Conservation (phyloP, 2,888 invertebrate species). For the Trimorus sp. region DNA sequence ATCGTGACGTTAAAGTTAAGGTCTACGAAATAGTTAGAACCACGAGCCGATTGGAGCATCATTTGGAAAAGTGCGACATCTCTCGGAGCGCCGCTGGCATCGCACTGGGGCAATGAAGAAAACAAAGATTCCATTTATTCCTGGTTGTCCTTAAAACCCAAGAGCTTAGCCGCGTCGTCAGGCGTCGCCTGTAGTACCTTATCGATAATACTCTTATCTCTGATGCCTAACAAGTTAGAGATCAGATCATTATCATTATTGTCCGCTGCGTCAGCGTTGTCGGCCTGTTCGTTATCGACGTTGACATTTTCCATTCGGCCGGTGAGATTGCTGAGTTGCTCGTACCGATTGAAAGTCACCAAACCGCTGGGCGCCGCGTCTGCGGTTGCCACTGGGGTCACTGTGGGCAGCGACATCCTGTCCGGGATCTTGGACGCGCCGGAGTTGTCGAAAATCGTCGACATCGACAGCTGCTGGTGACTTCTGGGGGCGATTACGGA, state of each 20-base stretch:
- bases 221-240: conserved; percentile 93
- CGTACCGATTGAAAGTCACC: conserved; percentile 76
- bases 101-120: not conserved
- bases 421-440: conserved; percentile 72
- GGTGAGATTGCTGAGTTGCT: conserved; percentile 76
- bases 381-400: conserved; percentile 75
- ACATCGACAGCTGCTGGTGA: conserved; percentile 71
- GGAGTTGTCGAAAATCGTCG: conserved; percentile 63
- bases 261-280: conserved; percentile 78
- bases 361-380: conserved; percentile 78
- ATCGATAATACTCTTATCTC: conserved; percentile 92
- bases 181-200: conserved; percentile 91
- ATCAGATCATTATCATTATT: conserved; percentile 89
- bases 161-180: conserved; percentile 92
- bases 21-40: not conserved
- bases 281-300: conserved; percentile 77
- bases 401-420: conserved; percentile 75
- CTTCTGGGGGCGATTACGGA: conserved; percentile 75
- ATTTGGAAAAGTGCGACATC: conserved; percentile 1
- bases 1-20: too few species aligned
- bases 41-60: not conserved
- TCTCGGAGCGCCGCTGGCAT: conserved; percentile 35
- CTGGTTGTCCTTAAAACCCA: conserved; percentile 89
- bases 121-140: conserved; percentile 70
- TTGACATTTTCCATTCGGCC: conserved; percentile 81